Evolutionary conservation across 1,140 invertebrate species (phyloP).

Genomic region (Gonatopus flavifemur): DNA sequence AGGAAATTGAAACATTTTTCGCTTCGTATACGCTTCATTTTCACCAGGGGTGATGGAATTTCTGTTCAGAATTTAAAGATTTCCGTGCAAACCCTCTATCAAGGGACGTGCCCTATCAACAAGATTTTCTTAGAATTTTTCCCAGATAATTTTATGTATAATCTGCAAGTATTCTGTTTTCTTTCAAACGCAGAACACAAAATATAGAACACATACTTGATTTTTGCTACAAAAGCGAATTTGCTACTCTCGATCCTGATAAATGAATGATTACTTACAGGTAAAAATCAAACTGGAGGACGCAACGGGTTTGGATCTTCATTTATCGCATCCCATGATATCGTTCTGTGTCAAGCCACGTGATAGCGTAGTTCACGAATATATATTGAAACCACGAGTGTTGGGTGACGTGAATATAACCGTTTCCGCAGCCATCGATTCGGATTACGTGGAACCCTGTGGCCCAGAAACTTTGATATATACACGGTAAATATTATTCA

Average conservation of each 20-base stretch:
- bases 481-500: slow-evolving; percentile 44
- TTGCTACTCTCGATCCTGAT: too few relatives aligned
- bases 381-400: slow-evolving; percentile 54
- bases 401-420: slow-evolving; percentile 65
- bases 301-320: slow-evolving; percentile 54
- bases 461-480: slow-evolving; percentile 55
- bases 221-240: background rate
- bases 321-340: slow-evolving; percentile 25
- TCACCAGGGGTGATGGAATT: too few relatives aligned
- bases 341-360: slow-evolving; percentile 53
- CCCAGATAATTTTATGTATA: too few relatives aligned
- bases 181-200: background rate
- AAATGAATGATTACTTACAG: slow-evolving; percentile 36
- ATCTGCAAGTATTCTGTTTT: too few relatives aligned
- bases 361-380: slow-evolving; percentile 57
- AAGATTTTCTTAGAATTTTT: too few relatives aligned
- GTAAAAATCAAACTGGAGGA: slow-evolving; percentile 59
- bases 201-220: background rate
- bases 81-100: too few relatives aligned
- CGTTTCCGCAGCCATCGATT: slow-evolving; percentile 61
- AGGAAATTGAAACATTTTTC: too few relatives aligned
- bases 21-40: too few relatives aligned
- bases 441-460: slow-evolving; percentile 51
- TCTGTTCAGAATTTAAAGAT: too few relatives aligned
- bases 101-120: too few relatives aligned